phyloP scores from a whole-genome alignment of 2,113 vertebrate species.

The Apodemus sylvaticus region DNA sequence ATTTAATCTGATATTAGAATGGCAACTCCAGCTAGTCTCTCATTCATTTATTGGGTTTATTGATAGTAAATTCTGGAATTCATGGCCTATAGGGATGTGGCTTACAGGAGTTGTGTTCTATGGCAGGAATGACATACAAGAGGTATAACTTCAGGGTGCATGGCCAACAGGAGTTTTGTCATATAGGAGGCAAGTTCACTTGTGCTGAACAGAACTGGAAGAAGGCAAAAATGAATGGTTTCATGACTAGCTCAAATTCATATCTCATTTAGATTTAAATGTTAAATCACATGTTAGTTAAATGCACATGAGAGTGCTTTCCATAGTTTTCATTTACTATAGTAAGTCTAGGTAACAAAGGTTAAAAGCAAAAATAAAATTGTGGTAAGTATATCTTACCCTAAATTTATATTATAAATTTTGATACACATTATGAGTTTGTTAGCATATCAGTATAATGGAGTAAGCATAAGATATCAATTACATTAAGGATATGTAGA shows the following conservation, averaged over 20 bases:
- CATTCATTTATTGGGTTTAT: background rate
- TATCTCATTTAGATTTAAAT: too few species aligned
- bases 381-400: background rate
- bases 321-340: background rate
- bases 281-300: too few species aligned
- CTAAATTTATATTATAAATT: background rate
- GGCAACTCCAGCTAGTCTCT: too few species aligned
- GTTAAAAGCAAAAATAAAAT: constrained; percentile 6
- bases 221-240: background rate
- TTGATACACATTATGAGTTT: constrained; percentile 3
- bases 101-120: background rate
- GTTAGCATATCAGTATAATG: background rate
- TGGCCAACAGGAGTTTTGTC: background rate
- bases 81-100: background rate
- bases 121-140: background rate
- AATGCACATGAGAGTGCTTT: background rate
- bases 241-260: background rate
- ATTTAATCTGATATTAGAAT: too few species aligned
- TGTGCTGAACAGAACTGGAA: background rate
- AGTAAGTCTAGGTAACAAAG: background rate
- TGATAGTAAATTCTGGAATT: background rate
- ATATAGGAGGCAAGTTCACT: too few species aligned
- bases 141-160: too few species aligned
- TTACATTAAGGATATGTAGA: background rate
- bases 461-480: constrained; percentile 27